phyloP scores from a whole-genome alignment of 2,113 vertebrate genomes.

The Dicaeum eximium region DNA sequence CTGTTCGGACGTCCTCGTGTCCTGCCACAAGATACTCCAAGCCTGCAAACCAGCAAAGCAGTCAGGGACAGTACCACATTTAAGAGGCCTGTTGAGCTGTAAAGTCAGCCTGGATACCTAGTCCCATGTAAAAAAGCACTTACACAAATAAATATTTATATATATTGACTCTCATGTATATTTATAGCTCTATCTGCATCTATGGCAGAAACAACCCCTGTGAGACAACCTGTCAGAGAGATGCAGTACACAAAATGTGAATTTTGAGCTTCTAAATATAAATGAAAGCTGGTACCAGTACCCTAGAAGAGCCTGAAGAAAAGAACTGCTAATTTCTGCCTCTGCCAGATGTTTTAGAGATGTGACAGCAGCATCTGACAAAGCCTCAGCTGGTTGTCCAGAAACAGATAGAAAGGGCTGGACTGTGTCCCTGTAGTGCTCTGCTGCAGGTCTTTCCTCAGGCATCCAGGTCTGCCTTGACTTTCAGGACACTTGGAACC shows the following conservation, averaged over 20 bases:
- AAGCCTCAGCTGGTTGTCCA: not conserved
- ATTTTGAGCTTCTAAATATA: not conserved
- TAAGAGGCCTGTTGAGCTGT: not conserved
- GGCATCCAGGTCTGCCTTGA: not conserved
- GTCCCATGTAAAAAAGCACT: not conserved
- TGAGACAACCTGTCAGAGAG: not conserved
- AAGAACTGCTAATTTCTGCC: not conserved
- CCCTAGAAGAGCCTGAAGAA: not conserved
- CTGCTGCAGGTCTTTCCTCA: not conserved
- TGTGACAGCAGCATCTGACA: not conserved
- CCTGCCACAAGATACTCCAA: conserved; percentile 93
- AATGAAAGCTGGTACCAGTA: not conserved
- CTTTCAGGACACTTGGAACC: not conserved
- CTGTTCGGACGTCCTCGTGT: conserved; percentile 84
- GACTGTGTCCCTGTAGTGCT: not conserved
- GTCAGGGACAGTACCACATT: not conserved
- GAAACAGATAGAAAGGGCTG: not conserved
- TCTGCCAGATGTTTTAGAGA: not conserved
- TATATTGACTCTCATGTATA: not conserved
- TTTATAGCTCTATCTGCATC: not conserved
- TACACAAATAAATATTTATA: not conserved
- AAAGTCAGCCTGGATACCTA: not conserved
- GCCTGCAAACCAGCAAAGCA: conserved; percentile 69
- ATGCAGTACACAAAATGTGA: not conserved
- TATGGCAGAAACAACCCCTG: not conserved